Percentiles rank a stretch among this genome's conserved stretches.
These are phyloP conservation scores for Eulithis prunata DNA, from an alignment of 2,888 invertebrate species.

Conservation along the genomic window DNA sequence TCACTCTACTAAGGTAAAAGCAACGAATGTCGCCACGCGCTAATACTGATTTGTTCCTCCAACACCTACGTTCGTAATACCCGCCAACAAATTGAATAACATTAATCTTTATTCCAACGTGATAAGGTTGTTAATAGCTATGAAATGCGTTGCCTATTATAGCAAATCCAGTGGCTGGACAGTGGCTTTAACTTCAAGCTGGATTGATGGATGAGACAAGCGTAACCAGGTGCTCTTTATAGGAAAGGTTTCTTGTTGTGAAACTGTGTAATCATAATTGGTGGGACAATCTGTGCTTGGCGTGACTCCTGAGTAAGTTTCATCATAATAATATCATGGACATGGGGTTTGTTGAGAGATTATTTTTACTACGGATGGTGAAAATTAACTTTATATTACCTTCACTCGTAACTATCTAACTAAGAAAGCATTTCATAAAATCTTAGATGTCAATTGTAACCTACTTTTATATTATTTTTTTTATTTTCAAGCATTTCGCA, in stretches of 20 bases:
- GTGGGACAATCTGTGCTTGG: slow-evolving; percentile 38
- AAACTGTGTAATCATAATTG: slow-evolving; percentile 60
- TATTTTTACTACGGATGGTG: too few relatives aligned
- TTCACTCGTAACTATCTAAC: too few relatives aligned
- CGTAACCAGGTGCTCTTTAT: slow-evolving; percentile 62
- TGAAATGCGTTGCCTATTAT: slow-evolving; percentile 52
- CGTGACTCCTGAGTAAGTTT: slow-evolving; percentile 3
- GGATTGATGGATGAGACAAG: slow-evolving; percentile 74
- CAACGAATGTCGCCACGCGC: slow-evolving; percentile 62
- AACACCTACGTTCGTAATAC: slow-evolving; percentile 53
- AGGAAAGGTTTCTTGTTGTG: slow-evolving; percentile 67
- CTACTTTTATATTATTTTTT: too few relatives aligned
- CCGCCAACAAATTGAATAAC: slow-evolving; percentile 49
- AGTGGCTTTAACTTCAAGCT: slow-evolving; percentile 60
- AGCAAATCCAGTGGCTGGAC: slow-evolving; percentile 60
- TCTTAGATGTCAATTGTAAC: too few relatives aligned
- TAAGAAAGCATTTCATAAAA: too few relatives aligned
- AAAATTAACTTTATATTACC: too few relatives aligned
- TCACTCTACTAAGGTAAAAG: slow-evolving; percentile 55
- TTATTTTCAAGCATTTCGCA: too few relatives aligned
- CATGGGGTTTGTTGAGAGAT: too few relatives aligned
- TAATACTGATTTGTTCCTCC: slow-evolving; percentile 68
- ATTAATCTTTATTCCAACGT: slow-evolving; percentile 38
- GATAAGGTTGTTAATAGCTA: slow-evolving; percentile 53
- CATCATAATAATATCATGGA: too few relatives aligned